These are phyloP conservation scores for Callopanchax toddi DNA, from an alignment of 2,113 vertebrate species.

Conservation along the genomic window DNA sequence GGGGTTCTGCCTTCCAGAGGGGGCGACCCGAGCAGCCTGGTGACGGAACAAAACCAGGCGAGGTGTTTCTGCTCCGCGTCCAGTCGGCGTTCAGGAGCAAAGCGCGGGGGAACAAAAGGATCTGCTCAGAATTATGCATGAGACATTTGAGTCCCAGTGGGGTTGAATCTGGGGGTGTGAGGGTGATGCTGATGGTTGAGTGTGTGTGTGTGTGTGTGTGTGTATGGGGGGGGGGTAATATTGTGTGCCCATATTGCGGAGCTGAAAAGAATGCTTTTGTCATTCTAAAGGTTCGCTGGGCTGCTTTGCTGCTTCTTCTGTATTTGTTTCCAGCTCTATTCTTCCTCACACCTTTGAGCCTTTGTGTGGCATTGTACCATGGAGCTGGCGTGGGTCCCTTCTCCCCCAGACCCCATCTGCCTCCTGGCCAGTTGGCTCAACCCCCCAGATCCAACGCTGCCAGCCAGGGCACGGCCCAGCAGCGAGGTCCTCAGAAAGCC, in stretches of 20 bases:
- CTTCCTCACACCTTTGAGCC: constrained; percentile 81
- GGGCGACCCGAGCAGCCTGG: constrained; percentile 70
- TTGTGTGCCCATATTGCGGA: constrained; percentile 68
- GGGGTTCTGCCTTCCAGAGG: constrained; percentile 57
- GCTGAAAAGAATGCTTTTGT: constrained; percentile 78
- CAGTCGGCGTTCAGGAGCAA: constrained; percentile 69
- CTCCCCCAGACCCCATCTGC: constrained; percentile 77
- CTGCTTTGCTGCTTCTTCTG: constrained; percentile 68
- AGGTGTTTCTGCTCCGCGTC: constrained; percentile 65
- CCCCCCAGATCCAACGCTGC: constrained; percentile 70
- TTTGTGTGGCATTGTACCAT: constrained; percentile 78
- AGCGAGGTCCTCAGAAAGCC: constrained; percentile 64
- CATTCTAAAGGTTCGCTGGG: constrained; percentile 70
- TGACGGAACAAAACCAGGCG: constrained; percentile 73
- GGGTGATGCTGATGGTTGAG: constrained; percentile 28
- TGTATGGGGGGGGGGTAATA: constrained; percentile 33
- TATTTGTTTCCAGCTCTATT: constrained; percentile 64
- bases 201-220: constrained; percentile 28
- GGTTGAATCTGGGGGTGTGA: constrained; percentile 43
- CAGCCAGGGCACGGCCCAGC: constrained; percentile 74
- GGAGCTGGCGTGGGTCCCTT: constrained; percentile 77
- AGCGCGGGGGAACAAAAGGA: constrained; percentile 73
- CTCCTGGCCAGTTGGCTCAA: constrained; percentile 80
- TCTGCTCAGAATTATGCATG: constrained; percentile 79
- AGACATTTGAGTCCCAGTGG: constrained; percentile 74